These are phyloP conservation scores for Ophioninae sp. DNA, from an alignment of 2,888 invertebrate species.

Conservation along the genomic window DNA sequence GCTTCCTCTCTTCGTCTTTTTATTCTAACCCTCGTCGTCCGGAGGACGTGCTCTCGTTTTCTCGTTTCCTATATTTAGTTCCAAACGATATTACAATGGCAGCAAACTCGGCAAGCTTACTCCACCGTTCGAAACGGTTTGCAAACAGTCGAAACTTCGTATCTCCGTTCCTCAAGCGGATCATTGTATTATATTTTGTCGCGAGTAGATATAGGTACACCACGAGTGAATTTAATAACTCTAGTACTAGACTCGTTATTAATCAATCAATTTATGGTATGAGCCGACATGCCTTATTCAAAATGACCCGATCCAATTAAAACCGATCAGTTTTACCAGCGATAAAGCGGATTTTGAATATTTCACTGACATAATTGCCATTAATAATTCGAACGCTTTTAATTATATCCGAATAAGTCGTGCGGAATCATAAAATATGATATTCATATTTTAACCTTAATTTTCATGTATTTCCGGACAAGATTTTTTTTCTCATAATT, in stretches of 20 bases:
- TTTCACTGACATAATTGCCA: background rate
- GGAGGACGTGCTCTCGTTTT: slow-evolving; percentile 10
- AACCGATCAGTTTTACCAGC: background rate
- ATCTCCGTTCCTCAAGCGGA: background rate
- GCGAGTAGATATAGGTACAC: background rate
- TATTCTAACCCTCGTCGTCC: background rate
- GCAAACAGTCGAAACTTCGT: background rate
- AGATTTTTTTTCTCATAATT: too few relatives aligned
- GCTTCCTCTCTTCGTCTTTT: slow-evolving; percentile 42
- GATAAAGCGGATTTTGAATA: background rate
- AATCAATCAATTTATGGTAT: background rate
- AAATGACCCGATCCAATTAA: background rate
- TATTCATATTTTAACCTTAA: too few relatives aligned
- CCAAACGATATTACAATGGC: slow-evolving; percentile 39
- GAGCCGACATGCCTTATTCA: background rate
- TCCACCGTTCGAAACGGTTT: background rate
- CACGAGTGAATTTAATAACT: background rate
- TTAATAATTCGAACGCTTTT: background rate
- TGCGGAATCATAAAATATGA: background rate
- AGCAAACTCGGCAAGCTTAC: slow-evolving; percentile 1
- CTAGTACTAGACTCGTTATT: background rate
- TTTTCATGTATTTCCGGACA: too few relatives aligned
- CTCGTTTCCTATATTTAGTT: slow-evolving; percentile 38
- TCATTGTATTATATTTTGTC: background rate
- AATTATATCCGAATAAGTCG: background rate